A percentile compares a stretch with the other conserved stretches of the same genome.
Conservation (phyloP, 2,888 invertebrate genomes). For the Sclerodermus sp. region DNA sequence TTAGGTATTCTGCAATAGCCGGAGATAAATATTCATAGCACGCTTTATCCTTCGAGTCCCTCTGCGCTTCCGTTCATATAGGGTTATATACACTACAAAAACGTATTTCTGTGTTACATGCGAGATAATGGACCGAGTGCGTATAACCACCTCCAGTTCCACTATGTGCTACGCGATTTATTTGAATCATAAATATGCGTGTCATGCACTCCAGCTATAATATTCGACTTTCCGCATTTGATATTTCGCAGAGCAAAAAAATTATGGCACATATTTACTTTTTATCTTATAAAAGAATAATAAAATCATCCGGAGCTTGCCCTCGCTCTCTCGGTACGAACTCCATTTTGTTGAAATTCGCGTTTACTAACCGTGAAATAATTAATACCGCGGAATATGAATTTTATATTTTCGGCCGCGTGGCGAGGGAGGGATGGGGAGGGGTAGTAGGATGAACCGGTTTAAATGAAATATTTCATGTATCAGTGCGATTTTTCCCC, state of each 20-base stretch:
- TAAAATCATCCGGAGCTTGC: not conserved
- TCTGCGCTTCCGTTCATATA: not conserved
- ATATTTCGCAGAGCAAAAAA: not conserved
- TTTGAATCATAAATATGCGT: slow-evolving; percentile 36
- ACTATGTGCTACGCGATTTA: slow-evolving; percentile 28
- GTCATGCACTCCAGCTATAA: slow-evolving; percentile 25
- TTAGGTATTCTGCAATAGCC: slow-evolving; percentile 28
- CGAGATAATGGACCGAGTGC: slow-evolving; percentile 32
- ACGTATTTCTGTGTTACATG: slow-evolving; percentile 24
- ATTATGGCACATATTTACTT: too few relatives aligned
- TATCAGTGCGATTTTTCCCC: too few relatives aligned
- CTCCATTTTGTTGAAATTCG: too few relatives aligned
- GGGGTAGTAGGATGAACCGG: too few relatives aligned
- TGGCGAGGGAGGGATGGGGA: too few relatives aligned
- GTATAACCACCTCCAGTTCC: slow-evolving; percentile 19
- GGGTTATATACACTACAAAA: slow-evolving; percentile 25
- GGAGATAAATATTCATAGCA: slow-evolving; percentile 36
- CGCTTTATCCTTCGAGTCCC: slow-evolving; percentile 24
- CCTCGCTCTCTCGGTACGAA: not conserved
- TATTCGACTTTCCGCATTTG: slow-evolving; percentile 10
- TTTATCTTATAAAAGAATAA: too few relatives aligned
- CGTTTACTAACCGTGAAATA: too few relatives aligned
- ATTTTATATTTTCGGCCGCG: too few relatives aligned
- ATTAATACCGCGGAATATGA: too few relatives aligned
- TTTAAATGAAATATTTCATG: too few relatives aligned